These are phyloP conservation scores for Callocephalon fimbriatum DNA, from an alignment of 2,113 vertebrate genomes.

Conservation along the genomic window DNA sequence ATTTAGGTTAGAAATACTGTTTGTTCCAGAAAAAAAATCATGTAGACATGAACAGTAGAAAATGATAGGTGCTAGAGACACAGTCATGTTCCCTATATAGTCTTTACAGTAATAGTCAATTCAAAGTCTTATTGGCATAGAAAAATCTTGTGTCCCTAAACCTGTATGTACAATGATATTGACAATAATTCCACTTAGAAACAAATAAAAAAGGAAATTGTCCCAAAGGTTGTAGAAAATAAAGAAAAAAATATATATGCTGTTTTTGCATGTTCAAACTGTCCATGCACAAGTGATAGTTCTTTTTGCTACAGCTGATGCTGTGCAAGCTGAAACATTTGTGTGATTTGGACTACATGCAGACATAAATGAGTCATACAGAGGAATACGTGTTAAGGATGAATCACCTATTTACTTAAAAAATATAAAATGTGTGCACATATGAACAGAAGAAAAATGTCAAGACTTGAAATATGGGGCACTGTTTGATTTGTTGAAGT, in stretches of 20 bases:
- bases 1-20: neutral
- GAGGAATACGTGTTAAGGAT: slow-evolving; percentile 13
- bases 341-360: neutral
- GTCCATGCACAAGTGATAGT: neutral
- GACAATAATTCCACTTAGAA: neutral
- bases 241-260: neutral
- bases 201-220: neutral
- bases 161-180: neutral
- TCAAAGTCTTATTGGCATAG: neutral
- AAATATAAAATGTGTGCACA: neutral
- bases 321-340: neutral
- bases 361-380: slow-evolving; percentile 45
- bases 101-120: neutral
- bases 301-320: neutral
- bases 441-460: neutral
- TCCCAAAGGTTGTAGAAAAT: neutral
- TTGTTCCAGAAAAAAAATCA: neutral
- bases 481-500: neutral
- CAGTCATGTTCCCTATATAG: neutral
- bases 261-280: slow-evolving; percentile 13
- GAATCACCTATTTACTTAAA: slow-evolving; percentile 41
- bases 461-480: neutral
- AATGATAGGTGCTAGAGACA: neutral
- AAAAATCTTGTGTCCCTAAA: neutral
- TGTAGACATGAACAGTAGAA: neutral